Base-by-base conservation (phyloP, 2,113 vertebrate species). In the Tupaia tana region DNA sequence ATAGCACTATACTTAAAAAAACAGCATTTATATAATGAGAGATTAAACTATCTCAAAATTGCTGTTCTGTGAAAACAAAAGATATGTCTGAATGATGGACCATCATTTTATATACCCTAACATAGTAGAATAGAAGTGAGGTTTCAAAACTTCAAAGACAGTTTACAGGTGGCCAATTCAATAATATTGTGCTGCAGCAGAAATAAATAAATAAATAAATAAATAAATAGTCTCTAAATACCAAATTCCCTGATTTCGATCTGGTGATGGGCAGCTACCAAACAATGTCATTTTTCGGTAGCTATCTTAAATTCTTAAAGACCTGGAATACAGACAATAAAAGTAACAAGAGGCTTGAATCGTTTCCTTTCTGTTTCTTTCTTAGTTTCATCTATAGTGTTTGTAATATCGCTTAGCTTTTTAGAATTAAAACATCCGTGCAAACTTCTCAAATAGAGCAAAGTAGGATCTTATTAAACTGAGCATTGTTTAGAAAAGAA, bases 401-500 rank as follows among this genome's bases (percentile, higher is more conserved):
- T 85, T 93, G 54, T 74, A 24, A 1, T 77, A 96, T 86, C 71
- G 85, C 29, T 79, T 16, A 27, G 4, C 0, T 27, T 22, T 92
- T 27, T 94, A 70, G 71, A 96, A 94, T 95, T 91, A 95, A 63
- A 87, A 69, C 1, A 70, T 93, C 61, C 81, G 4, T 61, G 0
- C 95, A 79, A 97, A 82, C 34, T 74, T 82, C 31, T 91, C 84
- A 80, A 0, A 27, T 97, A 67, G 89, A 58, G 89, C 92, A 94
- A 87, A 79, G 66, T 3, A 14, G 5, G 59, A 63, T 96, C 56
- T 75, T 86, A 54, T 64, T 80, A 52, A 4, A 77, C 4, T 80
- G 59, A 93, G 71, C 24, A 3, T 43, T 90, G 11, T 96, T 97
- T 97, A 81, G 31, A 93, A 79, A 87, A 96, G 73, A 66, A 9